Evolutionary conservation across 1,140 invertebrate genomes (phyloP), one percentile per base, ranked within the genome.

Genomic region (Macrocentrus cingulum): DNA sequence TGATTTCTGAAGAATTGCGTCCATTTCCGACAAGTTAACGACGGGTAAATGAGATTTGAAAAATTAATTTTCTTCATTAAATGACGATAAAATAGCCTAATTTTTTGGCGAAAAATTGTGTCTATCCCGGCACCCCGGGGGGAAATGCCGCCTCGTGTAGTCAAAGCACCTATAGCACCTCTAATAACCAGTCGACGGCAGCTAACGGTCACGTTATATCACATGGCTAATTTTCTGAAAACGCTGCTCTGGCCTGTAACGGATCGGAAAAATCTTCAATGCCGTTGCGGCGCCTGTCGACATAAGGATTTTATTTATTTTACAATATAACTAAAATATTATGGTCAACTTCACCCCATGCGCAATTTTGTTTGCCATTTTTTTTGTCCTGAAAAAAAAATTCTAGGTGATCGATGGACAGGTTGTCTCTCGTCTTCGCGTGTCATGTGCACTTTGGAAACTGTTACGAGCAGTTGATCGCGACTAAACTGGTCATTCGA

Each of bases 201-300:
- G 11, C 54, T 61, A 61, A 61, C 60, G 60, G 60, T 61, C 41
- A 57, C 49, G 49, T 61, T 61, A 61, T 56, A 61, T 61, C 60
- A 61, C 56, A 56, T 57, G 56, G 55, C 51, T 57, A 61, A 61
- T 61, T 61, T 61, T 61, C 55, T 57, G 50, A 61, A 61, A 61
- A 61, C 32, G 45, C 34, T 44, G 55, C 53, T 53, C 53, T 61
- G 50, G 58, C 46, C 44, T 36, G 46, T 51, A 61, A 56, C 60
- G 60, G 60, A 61, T 61, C 50, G 55, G 49, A 52, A 52, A 57
- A 61, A 48, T 61, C 49, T 51, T 37, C n/a, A 53, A 41, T 61
- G 60, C 60, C 60, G 60, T 61, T 61, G 55, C 50, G 52, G 37
- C 19, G 53, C 46, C n/a, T n/a, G n/a, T 22, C 49, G 29, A 13